These are phyloP conservation scores for Tragopan temminckii DNA, from an alignment of 2,797 vertebrate genomes.

Conservation along the genomic window DNA sequence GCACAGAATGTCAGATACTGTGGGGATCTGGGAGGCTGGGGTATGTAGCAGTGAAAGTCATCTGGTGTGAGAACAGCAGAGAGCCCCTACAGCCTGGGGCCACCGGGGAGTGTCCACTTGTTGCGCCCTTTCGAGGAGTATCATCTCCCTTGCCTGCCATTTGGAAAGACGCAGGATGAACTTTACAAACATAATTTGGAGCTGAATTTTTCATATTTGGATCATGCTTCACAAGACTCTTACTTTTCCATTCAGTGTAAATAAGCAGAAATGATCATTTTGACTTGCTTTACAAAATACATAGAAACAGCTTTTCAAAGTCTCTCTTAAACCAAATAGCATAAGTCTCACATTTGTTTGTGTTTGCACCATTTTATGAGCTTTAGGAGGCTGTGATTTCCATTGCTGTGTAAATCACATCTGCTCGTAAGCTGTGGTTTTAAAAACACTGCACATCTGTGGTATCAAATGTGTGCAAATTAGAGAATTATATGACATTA, in stretches of 20 bases:
- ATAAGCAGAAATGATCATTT: not conserved
- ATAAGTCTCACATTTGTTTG: constrained; percentile 44
- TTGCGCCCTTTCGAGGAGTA: not conserved
- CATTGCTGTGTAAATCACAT: constrained; percentile 59
- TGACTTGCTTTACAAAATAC: not conserved
- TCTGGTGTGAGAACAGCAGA: not conserved
- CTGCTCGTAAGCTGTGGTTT: constrained; percentile 66
- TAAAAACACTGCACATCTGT: constrained; percentile 55
- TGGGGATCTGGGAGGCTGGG: not conserved
- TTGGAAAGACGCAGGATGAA: constrained; percentile 4
- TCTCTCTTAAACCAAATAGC: constrained; percentile 15
- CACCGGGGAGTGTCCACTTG: not conserved
- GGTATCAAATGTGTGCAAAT: constrained; percentile 61
- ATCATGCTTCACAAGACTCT: not conserved
- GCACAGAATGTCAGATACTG: not conserved
- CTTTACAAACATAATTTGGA: not conserved
- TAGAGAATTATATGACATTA: constrained; percentile 61
- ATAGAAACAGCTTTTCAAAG: constrained; percentile 31
- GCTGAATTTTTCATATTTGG: not conserved
- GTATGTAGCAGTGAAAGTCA: not conserved
- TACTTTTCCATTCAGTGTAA: constrained; percentile 14
- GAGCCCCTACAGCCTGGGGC: not conserved
- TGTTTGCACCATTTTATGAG: constrained; percentile 42
- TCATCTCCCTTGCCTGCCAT: not conserved
- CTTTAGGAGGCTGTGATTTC: constrained; percentile 61